Evolutionary conservation across 2,113 vertebrate genomes (phyloP), one percentile per base, ranked within the genome.

Genomic region (Elaphurus davidianus): DNA sequence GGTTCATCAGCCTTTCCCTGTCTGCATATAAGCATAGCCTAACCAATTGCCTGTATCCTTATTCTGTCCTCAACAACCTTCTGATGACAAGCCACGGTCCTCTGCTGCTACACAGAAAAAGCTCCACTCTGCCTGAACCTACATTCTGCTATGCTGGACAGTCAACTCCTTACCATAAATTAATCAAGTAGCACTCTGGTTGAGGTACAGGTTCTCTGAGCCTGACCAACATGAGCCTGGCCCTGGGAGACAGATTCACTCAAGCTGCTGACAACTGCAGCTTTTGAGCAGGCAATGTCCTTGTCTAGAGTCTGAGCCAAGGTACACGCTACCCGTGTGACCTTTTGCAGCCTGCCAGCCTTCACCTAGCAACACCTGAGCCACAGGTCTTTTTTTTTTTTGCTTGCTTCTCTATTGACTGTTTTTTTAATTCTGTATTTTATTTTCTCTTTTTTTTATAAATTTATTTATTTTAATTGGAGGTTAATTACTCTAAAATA

Each of bases 121-220:
- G 6, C 57, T 86, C 88, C n/a, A 12, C 47, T 82, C 40, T 50
- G 52, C 71, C 59, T 52, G n/a, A 85, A 78, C 30, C n/a, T 43
- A 90, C 10, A 60, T 71, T n/a, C 71, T 90, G n/a, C 43, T 92
- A 36, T 23, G 62, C 55, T 90, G 85, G 52, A 59, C 7, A 60
- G 19, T 55, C 28, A 96, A 92, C 55, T 90, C 36, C 60, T 96
- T 55, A 87, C 76, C 27, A 55, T 76, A 97, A 84, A 82, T 59
- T 7, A 95, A 92, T 96, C 36, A 62, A 28, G 2, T 85, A 27
- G 74, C 33, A 33, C 25, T 88, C 47, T n/a, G 30, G 17, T 74
- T 91, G 93, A 89, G 52, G 17, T 79, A 95, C 47, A 62, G n/a
- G 54, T 30, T 98, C 43, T 88, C 81, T 95, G 36, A 97, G 59